phyloP scores from a whole-genome alignment of 1,140 invertebrate species.

The Dolichoris vasculosae region DNA sequence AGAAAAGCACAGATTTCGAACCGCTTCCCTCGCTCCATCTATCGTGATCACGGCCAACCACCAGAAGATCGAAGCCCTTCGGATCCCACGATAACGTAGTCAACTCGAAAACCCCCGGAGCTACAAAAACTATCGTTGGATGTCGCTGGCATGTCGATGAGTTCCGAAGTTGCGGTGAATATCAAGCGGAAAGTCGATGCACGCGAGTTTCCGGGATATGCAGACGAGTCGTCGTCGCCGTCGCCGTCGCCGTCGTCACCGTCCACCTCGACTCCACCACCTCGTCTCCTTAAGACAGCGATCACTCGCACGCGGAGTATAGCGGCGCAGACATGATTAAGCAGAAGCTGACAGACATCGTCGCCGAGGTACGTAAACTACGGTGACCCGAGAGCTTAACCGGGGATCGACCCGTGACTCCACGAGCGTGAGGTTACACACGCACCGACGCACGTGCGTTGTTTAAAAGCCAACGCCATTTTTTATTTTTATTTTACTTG shows the following conservation, averaged over 20 bases:
- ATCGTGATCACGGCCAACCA: not conserved
- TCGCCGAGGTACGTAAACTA: conserved; percentile 23
- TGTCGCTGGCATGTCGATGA: conserved; percentile 3
- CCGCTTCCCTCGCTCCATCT: not conserved
- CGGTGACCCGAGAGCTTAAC: not conserved
- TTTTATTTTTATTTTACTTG: not conserved
- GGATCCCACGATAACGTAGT: not conserved
- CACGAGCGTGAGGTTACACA: too few species aligned
- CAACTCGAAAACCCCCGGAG: not conserved
- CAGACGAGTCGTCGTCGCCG: not conserved
- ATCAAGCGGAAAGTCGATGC: not conserved
- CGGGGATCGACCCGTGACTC: too few species aligned
- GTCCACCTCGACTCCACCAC: too few species aligned
- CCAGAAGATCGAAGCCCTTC: too few species aligned
- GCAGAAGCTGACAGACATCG: too few species aligned
- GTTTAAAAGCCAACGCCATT: conserved; percentile 22
- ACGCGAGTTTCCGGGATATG: not conserved
- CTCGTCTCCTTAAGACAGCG: not conserved
- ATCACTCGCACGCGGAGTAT: not conserved
- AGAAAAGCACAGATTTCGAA: not conserved
- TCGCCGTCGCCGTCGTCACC: not conserved
- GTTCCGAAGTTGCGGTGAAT: not conserved
- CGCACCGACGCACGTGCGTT: not conserved
- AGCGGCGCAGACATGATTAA: not conserved
- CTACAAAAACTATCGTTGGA: not conserved